phyloP scores from a whole-genome alignment of 2,113 vertebrate species.

The Labeo catla region DNA sequence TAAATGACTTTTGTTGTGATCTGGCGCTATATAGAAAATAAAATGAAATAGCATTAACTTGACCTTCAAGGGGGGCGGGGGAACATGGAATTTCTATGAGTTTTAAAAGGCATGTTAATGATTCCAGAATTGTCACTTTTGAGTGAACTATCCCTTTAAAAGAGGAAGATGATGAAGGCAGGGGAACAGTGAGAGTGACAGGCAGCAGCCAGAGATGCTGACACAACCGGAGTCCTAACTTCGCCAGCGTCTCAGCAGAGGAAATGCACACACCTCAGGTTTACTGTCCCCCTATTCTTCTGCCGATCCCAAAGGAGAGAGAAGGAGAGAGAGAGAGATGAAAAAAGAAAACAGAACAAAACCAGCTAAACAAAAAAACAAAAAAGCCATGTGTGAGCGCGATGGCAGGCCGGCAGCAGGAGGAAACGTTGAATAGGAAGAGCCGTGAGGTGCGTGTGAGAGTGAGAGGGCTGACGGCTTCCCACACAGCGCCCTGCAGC shows the following conservation, averaged over 20 bases:
- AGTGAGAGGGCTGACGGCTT: slow-evolving; percentile 74
- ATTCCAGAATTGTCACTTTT: neutral
- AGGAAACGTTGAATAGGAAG: slow-evolving; percentile 74
- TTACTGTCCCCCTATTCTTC: slow-evolving; percentile 58
- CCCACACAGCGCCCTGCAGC: slow-evolving; percentile 70
- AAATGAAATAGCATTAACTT: no score
- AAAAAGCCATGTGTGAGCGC: slow-evolving; percentile 51
- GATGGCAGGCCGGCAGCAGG: slow-evolving; percentile 47
- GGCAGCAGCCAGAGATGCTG: slow-evolving; percentile 4
- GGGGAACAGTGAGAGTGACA: slow-evolving; percentile 18
- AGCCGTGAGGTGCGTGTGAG: slow-evolving; percentile 77
- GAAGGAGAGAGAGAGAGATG: slow-evolving; percentile 29
- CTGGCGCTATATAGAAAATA: no score
- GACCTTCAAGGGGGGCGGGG: no score
- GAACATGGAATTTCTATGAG: neutral
- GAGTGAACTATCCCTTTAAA: neutral
- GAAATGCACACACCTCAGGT: slow-evolving; percentile 53
- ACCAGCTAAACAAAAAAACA: slow-evolving; percentile 33
- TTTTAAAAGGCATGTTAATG: neutral
- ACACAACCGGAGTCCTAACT: slow-evolving; percentile 40
- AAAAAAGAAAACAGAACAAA: slow-evolving; percentile 45
- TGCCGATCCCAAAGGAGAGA: slow-evolving; percentile 51
- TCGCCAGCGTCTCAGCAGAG: slow-evolving; percentile 34
- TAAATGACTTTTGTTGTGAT: no score
- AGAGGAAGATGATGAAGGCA: slow-evolving; percentile 23